These are phyloP conservation scores for Erythrocercus mccallii DNA, from an alignment of 2,113 vertebrate species.

Conservation along the genomic window DNA sequence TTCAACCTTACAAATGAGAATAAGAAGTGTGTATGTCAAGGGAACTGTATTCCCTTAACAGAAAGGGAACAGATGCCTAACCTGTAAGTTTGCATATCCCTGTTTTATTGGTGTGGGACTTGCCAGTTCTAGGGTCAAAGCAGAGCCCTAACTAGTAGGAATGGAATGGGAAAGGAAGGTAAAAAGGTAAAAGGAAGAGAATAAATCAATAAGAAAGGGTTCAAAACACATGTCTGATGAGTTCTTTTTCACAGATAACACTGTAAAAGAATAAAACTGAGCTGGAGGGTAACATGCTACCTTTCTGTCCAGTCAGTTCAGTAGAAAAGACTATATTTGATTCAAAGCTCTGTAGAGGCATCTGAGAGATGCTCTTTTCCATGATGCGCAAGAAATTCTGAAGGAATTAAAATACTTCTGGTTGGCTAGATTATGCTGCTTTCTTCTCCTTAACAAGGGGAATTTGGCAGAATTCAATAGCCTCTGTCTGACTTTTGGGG, in stretches of 20 bases:
- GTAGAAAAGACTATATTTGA: not conserved
- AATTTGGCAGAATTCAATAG: not conserved
- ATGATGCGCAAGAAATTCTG: not conserved
- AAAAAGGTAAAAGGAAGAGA: not conserved
- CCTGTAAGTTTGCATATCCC: not conserved
- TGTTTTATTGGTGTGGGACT: not conserved
- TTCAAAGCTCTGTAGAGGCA: not conserved
- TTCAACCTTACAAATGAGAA: not conserved
- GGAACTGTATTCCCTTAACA: not conserved
- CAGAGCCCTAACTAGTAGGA: not conserved
- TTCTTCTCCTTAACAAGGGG: not conserved
- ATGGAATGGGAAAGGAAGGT: not conserved
- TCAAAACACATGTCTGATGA: not conserved
- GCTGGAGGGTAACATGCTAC: not conserved
- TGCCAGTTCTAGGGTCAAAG: not conserved
- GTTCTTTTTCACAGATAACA: not conserved
- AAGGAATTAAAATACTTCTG: not conserved
- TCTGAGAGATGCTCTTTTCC: not conserved
- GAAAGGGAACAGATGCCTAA: not conserved
- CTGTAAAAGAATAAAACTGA: slow-evolving; percentile 3
- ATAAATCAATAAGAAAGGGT: not conserved
- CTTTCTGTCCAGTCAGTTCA: not conserved
- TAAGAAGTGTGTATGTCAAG: not conserved
- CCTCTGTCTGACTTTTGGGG: not conserved
- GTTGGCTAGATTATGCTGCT: not conserved